These are phyloP conservation scores for Rhabdophis nuchalis DNA, from an alignment of 2,797 vertebrate genomes.

Conservation along the genomic window DNA sequence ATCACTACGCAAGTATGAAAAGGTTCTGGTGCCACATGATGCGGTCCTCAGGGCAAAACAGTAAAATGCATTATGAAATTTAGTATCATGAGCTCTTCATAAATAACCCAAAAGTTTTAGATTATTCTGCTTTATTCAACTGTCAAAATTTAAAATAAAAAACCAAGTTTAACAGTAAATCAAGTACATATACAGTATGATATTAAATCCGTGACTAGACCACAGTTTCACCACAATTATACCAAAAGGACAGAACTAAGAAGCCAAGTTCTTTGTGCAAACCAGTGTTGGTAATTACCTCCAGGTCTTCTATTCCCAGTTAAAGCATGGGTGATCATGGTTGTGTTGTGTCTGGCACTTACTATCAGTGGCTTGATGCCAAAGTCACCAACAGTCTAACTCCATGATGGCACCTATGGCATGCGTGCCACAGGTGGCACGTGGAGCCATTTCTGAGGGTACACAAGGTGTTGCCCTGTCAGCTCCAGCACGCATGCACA, in stretches of 20 bases:
- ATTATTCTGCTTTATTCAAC: not conserved
- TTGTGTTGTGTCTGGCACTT: not conserved
- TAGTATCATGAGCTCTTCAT: not conserved
- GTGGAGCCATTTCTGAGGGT: no score
- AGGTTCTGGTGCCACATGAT: not conserved
- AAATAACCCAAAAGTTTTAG: not conserved
- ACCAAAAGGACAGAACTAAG: not conserved
- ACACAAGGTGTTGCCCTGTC: no score
- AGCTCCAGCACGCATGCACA: no score
- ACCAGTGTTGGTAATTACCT: not conserved
- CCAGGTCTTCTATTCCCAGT: not conserved
- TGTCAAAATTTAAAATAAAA: not conserved
- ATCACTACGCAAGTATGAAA: not conserved
- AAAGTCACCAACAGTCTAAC: not conserved
- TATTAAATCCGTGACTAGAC: not conserved
- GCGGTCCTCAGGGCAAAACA: slow-evolving; percentile 1
- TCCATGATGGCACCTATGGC: no score
- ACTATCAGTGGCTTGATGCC: not conserved
- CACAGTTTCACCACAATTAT: not conserved
- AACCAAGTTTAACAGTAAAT: not conserved
- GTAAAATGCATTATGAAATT: not conserved
- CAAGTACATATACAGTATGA: not conserved
- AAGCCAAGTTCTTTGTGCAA: not conserved
- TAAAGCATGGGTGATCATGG: not conserved
- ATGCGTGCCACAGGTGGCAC: no score